Evolutionary conservation across 2,888 invertebrate genomes (phyloP).

Genomic region (Heliconius erato): DNA sequence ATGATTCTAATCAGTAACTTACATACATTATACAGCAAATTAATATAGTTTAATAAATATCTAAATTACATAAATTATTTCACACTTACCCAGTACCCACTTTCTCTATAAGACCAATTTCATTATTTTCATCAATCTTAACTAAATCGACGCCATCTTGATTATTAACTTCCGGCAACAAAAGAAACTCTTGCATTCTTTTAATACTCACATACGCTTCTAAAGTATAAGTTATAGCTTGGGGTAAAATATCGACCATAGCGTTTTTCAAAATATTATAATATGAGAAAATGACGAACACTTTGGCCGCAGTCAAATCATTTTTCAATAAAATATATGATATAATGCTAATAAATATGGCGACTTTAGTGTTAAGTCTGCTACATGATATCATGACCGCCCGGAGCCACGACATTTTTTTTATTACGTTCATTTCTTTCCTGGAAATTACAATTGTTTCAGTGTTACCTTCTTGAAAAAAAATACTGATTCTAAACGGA

Average conservation of each 20-base stretch:
- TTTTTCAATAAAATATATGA: conserved; percentile 88
- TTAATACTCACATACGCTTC: conserved; percentile 91
- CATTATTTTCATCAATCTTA: conserved; percentile 62
- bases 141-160: conserved; percentile 72
- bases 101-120: neutral
- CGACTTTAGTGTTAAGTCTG: conserved; percentile 91
- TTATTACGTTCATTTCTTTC: conserved; percentile 89
- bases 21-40: too few relatives aligned
- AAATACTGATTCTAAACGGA: too few relatives aligned
- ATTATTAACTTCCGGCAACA: conserved; percentile 75
- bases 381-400: conserved; percentile 90
- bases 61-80: too few relatives aligned
- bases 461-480: too few relatives aligned
- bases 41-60: too few relatives aligned
- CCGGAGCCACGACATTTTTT: conserved; percentile 88
- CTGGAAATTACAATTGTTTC: conserved; percentile 63
- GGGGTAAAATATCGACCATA: conserved; percentile 92
- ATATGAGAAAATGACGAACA: conserved; percentile 92
- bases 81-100: conserved; percentile 1
- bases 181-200: conserved; percentile 89
- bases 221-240: conserved; percentile 90
- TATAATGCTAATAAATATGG: conserved; percentile 91
- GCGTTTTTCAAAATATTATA: conserved; percentile 92
- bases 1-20: too few relatives aligned
- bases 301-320: conserved; percentile 89